Conservation (phyloP, 2,113 vertebrate genomes). For the Heterotis niloticus region DNA sequence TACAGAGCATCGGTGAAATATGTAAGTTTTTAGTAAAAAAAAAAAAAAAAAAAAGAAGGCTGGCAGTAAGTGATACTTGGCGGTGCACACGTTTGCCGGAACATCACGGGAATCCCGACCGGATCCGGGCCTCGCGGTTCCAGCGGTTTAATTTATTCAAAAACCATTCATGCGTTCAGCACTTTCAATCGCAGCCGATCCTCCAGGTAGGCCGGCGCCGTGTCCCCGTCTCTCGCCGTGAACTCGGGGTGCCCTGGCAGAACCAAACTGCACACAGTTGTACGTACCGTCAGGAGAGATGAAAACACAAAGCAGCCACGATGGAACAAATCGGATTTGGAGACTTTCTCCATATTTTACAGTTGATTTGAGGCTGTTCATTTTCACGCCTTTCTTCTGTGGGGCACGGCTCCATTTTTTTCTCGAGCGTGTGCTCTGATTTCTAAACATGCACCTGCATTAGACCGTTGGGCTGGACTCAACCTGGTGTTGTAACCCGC, state of each 20-base stretch:
- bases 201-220: neutral
- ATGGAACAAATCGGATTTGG: no score
- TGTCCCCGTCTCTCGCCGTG: neutral
- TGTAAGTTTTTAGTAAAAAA: no score
- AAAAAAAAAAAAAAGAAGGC: no score
- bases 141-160: neutral
- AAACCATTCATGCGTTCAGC: neutral
- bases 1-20: no score
- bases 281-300: neutral
- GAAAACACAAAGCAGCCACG: neutral
- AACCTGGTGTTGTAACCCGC: conserved; percentile 12
- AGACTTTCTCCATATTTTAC: no score
- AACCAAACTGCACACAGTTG: neutral
- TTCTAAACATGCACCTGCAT: neutral
- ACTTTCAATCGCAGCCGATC: neutral
- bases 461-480: neutral
- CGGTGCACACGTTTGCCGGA: no score
- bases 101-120: neutral
- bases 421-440: neutral
- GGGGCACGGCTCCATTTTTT: neutral
- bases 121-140: neutral
- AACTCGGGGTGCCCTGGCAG: no score
- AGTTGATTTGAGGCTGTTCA: neutral
- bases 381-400: neutral
- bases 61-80: no score